phyloP scores from a whole-genome alignment of 1,140 invertebrate species.

The Heterodera carotae region DNA sequence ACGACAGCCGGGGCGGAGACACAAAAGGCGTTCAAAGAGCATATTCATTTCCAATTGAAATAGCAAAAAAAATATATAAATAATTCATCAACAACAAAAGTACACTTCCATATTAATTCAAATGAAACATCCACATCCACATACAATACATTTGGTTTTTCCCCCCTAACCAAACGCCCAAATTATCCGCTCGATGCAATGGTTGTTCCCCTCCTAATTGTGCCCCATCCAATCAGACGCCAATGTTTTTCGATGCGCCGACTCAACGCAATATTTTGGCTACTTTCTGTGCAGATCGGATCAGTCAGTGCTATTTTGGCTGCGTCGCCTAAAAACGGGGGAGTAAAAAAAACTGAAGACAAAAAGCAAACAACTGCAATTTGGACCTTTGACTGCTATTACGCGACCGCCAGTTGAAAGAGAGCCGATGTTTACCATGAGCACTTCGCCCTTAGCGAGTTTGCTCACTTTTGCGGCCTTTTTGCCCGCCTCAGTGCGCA shows the following conservation, averaged over 20 bases:
- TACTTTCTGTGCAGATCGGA: conserved; percentile 97
- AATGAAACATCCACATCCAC: background rate
- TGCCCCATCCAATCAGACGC: conserved; percentile 95
- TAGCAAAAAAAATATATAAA: too few species aligned
- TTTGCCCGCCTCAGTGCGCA: conserved; percentile 96
- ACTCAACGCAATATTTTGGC: conserved; percentile 96
- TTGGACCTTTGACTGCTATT: conserved; percentile 80
- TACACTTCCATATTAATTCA: conserved; percentile 5
- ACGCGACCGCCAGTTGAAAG: conserved; percentile 95
- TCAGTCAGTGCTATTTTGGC: conserved; percentile 94
- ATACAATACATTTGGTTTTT: too few species aligned
- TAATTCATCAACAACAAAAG: background rate
- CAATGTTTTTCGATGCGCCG: conserved; percentile 98
- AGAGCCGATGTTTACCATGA: conserved; percentile 98
- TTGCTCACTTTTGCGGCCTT: conserved; percentile 91
- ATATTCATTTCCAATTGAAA: too few species aligned
- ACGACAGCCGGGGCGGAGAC: too few species aligned
- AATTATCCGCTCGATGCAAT: conserved; percentile 24
- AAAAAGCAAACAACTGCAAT: background rate
- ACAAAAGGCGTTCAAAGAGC: too few species aligned
- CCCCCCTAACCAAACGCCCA: too few species aligned
- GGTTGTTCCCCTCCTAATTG: conserved; percentile 70
- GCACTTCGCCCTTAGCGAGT: conserved; percentile 81
- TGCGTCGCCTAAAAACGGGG: conserved; percentile 77
- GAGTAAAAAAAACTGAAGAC: background rate